A percentile compares a stretch with the other conserved stretches of the same genome.
Evolutionary conservation across 2,888 invertebrate species (phyloP).

Genomic region (Melolontha melolontha): DNA sequence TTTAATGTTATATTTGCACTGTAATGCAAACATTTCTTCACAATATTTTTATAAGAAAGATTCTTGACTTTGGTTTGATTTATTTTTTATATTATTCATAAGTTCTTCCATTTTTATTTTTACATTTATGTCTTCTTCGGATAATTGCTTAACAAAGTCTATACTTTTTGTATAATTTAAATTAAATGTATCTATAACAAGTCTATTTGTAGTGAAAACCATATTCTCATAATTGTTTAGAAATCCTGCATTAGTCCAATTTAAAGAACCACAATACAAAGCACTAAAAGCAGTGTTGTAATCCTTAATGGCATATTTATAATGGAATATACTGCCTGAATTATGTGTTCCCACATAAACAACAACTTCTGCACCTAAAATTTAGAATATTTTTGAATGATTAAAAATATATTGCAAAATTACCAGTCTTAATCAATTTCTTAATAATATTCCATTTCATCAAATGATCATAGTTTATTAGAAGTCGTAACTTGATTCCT

Average conservation of each 20-base stretch:
- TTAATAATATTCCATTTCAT: constrained; percentile 37
- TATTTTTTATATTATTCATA: too few species aligned
- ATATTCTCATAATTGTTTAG: constrained; percentile 59
- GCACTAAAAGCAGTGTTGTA: constrained; percentile 51
- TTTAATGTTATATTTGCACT: too few species aligned
- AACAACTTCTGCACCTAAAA: constrained; percentile 51
- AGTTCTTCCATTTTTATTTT: constrained; percentile 21
- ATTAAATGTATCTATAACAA: constrained; percentile 53
- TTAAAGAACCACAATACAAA: constrained; percentile 59
- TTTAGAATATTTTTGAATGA: constrained; percentile 13
- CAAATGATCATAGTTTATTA: constrained; percentile 55
- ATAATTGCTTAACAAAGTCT: constrained; percentile 46
- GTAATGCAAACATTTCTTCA: too few species aligned
- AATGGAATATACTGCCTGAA: constrained; percentile 58
- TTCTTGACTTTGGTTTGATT: too few species aligned
- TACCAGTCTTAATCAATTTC: constrained; percentile 52
- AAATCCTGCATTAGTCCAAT: constrained; percentile 55
- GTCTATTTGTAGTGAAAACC: constrained; percentile 54
- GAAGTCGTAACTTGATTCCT: constrained; percentile 57
- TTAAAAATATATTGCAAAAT: constrained; percentile 24
- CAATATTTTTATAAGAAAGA: too few species aligned
- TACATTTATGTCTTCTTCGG: constrained; percentile 16
- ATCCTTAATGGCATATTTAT: constrained; percentile 61
- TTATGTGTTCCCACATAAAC: constrained; percentile 53
- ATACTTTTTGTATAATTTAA: constrained; percentile 54